Base-by-base conservation (phyloP, 1,140 invertebrate genomes). In the Oncopodura yosiiana region DNA sequence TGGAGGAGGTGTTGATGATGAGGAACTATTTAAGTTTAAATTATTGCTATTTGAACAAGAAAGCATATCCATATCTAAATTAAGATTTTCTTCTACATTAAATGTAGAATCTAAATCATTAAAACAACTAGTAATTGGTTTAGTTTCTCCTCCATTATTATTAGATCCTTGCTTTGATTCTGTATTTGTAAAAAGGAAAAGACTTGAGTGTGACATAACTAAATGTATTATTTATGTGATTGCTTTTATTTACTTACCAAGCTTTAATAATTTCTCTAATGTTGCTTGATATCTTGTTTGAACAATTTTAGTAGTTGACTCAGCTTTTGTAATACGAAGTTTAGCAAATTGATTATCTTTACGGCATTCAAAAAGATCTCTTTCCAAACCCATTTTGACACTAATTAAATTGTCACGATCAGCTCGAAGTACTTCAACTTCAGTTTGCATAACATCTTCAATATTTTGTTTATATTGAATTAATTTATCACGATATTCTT, bases 401-500 rank as follows among this genome's bases (percentile, higher is more conserved):
- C 2, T 24, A 19, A 43, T 19, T 6, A 61, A 36, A 26, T 30
- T 41, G 36, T 61, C 59, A 2, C 59, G 59, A 27, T 61, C 59
- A 11, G 23, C 16, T 29, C 59, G 34, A n/a, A 61, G n/a, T 4
- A 16, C n/a, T 53, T 58, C 56, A 5, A 58, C 1, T 37, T 58
- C 56, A 8, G 36, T 30, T 23, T 14, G 4, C 9, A 8, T 3
- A 11, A 11, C 36, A 9, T 18, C 5, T 19, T 12, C 14, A 3
- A 12, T 4, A 2, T 37, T 39, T 16, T 54, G 32, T 32, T 38
- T 43, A 32, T 56, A 61, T n/a, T 53, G 44, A 5, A 43, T 18
- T 5, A 61, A 27, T 27, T 61, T 61, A 19, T 39, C 29, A 2
- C 42, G 42, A 42, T 61, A 61, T 32, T 61, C 53, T n/a, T 48